Conservation (phyloP, 2,113 vertebrate species). For the Psophia crepitans region DNA sequence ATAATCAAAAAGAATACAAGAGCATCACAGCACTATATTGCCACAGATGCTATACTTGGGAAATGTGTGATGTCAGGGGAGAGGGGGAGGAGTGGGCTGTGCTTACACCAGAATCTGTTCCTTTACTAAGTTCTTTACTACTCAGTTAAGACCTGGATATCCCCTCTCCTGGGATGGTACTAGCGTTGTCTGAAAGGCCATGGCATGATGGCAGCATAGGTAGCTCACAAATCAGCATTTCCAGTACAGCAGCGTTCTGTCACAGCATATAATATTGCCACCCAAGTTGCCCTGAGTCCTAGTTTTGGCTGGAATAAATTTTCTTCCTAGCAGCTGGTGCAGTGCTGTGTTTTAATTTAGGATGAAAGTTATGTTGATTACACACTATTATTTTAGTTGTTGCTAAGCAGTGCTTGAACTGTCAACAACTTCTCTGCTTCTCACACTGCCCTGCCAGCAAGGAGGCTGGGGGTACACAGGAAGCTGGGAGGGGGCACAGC, state of each 20-base stretch:
- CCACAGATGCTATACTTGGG: not conserved
- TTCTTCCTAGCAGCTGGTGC: too few relatives aligned
- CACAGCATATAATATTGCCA: not conserved
- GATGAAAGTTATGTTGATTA: too few relatives aligned
- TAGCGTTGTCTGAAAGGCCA: not conserved
- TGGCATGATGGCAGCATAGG: not conserved
- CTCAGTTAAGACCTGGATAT: not conserved
- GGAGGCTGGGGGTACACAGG: too few relatives aligned
- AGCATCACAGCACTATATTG: not conserved
- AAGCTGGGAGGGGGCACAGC: too few relatives aligned
- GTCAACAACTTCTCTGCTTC: too few relatives aligned
- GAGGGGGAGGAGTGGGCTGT: too few relatives aligned
- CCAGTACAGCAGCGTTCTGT: not conserved
- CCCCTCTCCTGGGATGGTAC: not conserved
- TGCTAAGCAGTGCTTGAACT: too few relatives aligned
- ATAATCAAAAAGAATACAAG: fast-evolving
- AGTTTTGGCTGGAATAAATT: too few relatives aligned
- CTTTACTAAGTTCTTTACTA: not conserved
- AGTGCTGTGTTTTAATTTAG: too few relatives aligned
- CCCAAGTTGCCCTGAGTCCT: not conserved
- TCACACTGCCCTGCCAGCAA: too few relatives aligned
- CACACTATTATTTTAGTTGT: too few relatives aligned
- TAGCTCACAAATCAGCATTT: not conserved
- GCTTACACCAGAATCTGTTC: not conserved
- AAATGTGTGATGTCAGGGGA: too few relatives aligned